A percentile compares a stretch with the other conserved stretches of the same genome.
phyloP scores from a whole-genome alignment of 2,888 invertebrate species.

The Microplitis deprimator region DNA sequence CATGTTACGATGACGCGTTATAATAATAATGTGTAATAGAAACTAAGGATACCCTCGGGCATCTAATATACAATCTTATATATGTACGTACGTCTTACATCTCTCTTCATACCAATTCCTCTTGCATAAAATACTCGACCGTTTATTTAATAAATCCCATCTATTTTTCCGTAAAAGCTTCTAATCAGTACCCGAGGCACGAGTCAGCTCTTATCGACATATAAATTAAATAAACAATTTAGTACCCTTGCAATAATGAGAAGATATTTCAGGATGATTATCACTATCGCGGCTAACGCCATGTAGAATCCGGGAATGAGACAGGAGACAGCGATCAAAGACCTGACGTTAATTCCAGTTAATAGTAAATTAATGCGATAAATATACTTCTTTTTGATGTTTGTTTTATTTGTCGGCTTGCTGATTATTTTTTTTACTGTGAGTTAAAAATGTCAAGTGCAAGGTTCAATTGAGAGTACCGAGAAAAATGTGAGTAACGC shows the following conservation, averaged over 20 bases:
- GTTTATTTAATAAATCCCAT: too few species aligned
- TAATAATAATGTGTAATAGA: constrained; percentile 28
- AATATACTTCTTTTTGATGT: neutral
- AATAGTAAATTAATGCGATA: neutral
- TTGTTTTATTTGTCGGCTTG: neutral
- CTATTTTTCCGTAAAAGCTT: too few species aligned
- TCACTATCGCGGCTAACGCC: too few species aligned
- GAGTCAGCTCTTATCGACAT: too few species aligned
- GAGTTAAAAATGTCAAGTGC: constrained; percentile 8
- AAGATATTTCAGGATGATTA: too few species aligned
- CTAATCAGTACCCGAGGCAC: too few species aligned
- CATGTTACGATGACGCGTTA: constrained; percentile 50
- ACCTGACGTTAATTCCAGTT: too few species aligned
- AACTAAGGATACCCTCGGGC: neutral
- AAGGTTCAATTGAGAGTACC: neutral
- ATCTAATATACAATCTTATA: neutral
- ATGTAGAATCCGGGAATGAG: too few species aligned
- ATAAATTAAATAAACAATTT: too few species aligned
- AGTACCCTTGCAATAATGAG: too few species aligned
- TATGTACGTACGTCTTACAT: neutral
- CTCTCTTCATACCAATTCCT: neutral
- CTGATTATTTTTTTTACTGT: constrained; percentile 1
- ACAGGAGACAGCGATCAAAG: too few species aligned
- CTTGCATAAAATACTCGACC: neutral
- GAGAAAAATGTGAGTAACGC: neutral